Evolutionary conservation across 2,113 vertebrate species (phyloP), one percentile per base, ranked within the genome.

Genomic region (Poicephalus gulielmi): DNA sequence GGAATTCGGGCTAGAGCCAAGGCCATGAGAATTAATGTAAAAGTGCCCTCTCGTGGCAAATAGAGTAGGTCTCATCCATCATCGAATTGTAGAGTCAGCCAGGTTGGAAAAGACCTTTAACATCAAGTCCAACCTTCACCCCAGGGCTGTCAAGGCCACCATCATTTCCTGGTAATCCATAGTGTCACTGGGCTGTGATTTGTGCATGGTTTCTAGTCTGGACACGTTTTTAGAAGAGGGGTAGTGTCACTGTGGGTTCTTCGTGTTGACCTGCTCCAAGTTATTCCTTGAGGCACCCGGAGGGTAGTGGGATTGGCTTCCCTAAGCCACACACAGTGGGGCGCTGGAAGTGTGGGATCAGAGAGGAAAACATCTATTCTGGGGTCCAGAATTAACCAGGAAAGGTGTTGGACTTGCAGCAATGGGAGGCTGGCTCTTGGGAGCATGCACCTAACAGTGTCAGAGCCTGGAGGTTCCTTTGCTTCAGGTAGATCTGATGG

Each of bases 41-140:
- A 95, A 85, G 79, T 78, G 62, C 86, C 93, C 85, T 88, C 86
- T 92, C 33, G 68, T 82, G 91, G 86, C n/a, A 87, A 70, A 35
- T 13, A 18, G n/a, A 31, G 46, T 53, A 41, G 75, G 67, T 71
- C 33, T 43, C 7, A 6, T 75, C 46, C 7, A 2, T 70, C 74
- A 70, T 59, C 4, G 3, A 59, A 35, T n/a, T 9, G 7, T 3
- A 23, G 33, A 24, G 35, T 59, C 33, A 35, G 24, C 6, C 33
- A 59, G 57, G 20, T 59, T n/a, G 33, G 22, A 10, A 59, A 35
- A 35, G 22, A 59, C 33, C 57, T 59, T 35, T 10, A 15, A 59
- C 33, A 35, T 59, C 33, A 35, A 35, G 33, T 59, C 57, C 33
- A 35, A 59, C 57, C 57, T 59, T 4, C 57, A 59, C 4, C 57